Conservation (phyloP, 2,888 invertebrate genomes). For the Venustoraphidia nigricollis region DNA sequence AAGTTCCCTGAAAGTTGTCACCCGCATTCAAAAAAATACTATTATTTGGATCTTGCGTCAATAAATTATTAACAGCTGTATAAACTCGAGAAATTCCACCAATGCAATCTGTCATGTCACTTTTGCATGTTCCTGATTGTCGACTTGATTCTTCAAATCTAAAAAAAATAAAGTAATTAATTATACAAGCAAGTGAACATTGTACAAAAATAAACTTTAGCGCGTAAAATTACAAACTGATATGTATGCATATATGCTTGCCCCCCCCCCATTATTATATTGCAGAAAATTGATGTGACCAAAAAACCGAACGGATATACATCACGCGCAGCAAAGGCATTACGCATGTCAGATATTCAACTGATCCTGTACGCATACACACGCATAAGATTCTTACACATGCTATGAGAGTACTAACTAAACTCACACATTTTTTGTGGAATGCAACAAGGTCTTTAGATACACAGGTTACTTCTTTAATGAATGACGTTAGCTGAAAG, state of each 20-base stretch:
- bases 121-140: conserved; percentile 36
- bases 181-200: not conserved
- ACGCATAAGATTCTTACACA: too few species aligned
- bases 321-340: too few species aligned
- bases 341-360: too few species aligned
- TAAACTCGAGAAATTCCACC: conserved; percentile 55
- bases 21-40: conserved; percentile 65
- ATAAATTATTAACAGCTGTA: conserved; percentile 33
- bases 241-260: not conserved
- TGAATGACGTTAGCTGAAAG: too few species aligned
- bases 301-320: too few species aligned
- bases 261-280: too few species aligned
- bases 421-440: too few species aligned
- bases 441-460: too few species aligned
- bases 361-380: too few species aligned
- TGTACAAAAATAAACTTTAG: not conserved
- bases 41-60: conserved; percentile 28
- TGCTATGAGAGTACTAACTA: too few species aligned
- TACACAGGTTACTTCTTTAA: too few species aligned
- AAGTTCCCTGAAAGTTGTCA: conserved; percentile 71
- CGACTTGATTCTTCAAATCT: conserved; percentile 40
- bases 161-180: conserved; percentile 8
- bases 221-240: not conserved
- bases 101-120: conserved; percentile 36
- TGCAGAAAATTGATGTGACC: too few species aligned